These are phyloP conservation scores for Struthio camelus DNA, from an alignment of 2,113 vertebrate species.

Conservation along the genomic window DNA sequence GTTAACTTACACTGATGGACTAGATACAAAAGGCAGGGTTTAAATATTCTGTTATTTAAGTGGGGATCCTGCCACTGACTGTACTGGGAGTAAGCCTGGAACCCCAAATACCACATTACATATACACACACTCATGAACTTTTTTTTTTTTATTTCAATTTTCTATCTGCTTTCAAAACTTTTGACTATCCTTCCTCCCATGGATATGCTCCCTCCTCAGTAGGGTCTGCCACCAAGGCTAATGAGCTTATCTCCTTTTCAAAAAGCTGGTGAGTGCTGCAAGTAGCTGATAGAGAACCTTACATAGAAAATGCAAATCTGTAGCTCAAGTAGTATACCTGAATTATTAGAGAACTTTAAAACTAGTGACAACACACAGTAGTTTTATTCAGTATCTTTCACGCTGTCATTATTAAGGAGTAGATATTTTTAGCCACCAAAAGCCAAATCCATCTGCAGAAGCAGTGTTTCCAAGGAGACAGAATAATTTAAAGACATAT, in stretches of 20 bases:
- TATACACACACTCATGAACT: background rate
- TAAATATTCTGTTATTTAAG: background rate
- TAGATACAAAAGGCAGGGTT: background rate
- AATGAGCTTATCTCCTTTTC: conserved; percentile 51
- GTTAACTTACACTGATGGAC: too few relatives aligned
- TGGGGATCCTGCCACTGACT: background rate
- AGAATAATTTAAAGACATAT: conserved; percentile 83
- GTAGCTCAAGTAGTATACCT: conserved; percentile 58
- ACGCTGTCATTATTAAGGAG: conserved; percentile 72
- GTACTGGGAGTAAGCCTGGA: background rate
- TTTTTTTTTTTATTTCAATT: background rate
- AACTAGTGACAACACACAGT: conserved; percentile 59
- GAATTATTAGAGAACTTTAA: conserved; percentile 72
- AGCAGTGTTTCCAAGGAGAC: conserved; percentile 82
- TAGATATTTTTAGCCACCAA: conserved; percentile 80
- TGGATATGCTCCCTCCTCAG: background rate
- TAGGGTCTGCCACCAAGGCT: conserved; percentile 48
- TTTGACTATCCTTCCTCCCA: background rate
- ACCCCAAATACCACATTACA: background rate
- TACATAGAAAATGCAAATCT: conserved; percentile 65
- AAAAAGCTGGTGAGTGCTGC: conserved; percentile 17
- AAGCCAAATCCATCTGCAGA: conserved; percentile 80
- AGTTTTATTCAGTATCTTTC: conserved; percentile 71
- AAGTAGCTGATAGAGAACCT: conserved; percentile 47
- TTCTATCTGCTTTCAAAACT: conserved; percentile 5